These are phyloP conservation scores for Phocoena phocoena DNA, from an alignment of 2,113 vertebrate genomes.

Conservation along the genomic window DNA sequence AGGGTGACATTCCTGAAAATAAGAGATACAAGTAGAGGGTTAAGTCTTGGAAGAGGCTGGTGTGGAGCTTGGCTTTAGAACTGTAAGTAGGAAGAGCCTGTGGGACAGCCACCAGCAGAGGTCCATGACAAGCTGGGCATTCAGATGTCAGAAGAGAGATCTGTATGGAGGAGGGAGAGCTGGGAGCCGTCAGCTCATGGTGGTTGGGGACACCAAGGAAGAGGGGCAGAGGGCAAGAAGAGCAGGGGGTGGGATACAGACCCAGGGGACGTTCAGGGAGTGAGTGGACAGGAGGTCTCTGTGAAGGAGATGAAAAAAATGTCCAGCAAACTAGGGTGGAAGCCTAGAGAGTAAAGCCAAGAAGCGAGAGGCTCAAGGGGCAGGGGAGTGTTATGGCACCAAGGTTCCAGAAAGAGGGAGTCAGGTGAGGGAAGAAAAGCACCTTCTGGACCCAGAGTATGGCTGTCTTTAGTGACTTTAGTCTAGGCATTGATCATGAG, in stretches of 20 bases:
- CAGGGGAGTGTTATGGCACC: accelerated
- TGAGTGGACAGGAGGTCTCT: not conserved
- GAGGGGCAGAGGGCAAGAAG: not conserved
- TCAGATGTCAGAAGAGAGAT: too few relatives aligned
- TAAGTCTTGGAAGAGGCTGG: not conserved
- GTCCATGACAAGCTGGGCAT: not conserved
- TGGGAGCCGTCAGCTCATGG: not conserved
- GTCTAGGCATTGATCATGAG: not conserved
- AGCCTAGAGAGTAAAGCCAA: not conserved
- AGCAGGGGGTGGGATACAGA: not conserved
- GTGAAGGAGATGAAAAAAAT: not conserved
- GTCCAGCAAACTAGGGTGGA: not conserved
- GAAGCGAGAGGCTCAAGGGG: not conserved
- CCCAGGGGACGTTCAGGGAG: not conserved
- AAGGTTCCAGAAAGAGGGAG: not conserved
- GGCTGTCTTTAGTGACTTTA: not conserved
- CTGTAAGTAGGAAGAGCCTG: not conserved
- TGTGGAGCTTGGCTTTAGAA: not conserved
- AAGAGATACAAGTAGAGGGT: not conserved
- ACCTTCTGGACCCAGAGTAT: accelerated
- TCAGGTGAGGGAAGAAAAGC: too few relatives aligned
- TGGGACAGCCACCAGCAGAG: not conserved
- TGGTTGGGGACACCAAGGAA: not conserved
- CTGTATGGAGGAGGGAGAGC: not conserved
- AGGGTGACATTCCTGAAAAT: not conserved